Conservation (phyloP, 1,140 invertebrate species). For the Zaprionus ghesquierei region DNA sequence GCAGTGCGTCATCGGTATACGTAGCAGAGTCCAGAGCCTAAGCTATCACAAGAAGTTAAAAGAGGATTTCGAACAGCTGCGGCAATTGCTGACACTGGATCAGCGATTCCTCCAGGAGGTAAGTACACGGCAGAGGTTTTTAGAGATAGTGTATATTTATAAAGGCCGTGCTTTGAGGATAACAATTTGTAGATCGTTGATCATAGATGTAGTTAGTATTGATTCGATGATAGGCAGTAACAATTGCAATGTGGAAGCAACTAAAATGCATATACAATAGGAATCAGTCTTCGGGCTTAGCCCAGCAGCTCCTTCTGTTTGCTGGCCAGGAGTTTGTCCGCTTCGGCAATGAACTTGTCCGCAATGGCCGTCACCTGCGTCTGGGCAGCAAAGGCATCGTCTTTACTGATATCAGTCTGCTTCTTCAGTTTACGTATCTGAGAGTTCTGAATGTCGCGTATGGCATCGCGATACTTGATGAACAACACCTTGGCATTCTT, state of each 20-base stretch:
- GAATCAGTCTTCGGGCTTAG: slow-evolving; percentile 37
- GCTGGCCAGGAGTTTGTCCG: slow-evolving; percentile 86
- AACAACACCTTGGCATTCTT: slow-evolving; percentile 94
- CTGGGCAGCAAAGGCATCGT: slow-evolving; percentile 86
- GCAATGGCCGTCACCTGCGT: slow-evolving; percentile 87
- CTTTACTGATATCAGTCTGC: slow-evolving; percentile 86
- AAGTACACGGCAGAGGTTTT: slow-evolving; percentile 19
- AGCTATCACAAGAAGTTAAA: slow-evolving; percentile 69
- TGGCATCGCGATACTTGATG: slow-evolving; percentile 89
- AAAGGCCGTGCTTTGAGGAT: not conserved
- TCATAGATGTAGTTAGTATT: slow-evolving; percentile 1
- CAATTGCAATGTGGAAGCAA: slow-evolving; percentile 51
- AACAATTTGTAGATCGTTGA: not conserved
- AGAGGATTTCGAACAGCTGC: slow-evolving; percentile 63
- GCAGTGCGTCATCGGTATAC: slow-evolving; percentile 53
- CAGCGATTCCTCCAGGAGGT: slow-evolving; percentile 63
- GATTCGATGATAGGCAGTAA: slow-evolving; percentile 13
- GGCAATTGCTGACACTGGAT: slow-evolving; percentile 60
- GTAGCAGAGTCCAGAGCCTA: slow-evolving; percentile 70
- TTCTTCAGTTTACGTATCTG: slow-evolving; percentile 88
- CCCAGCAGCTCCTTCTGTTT: slow-evolving; percentile 90
- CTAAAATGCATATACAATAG: not conserved
- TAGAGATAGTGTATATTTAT: not conserved
- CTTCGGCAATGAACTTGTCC: slow-evolving; percentile 86
- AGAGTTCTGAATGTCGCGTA: slow-evolving; percentile 91